Conservation (phyloP, 2,888 invertebrate species). For the Mythimna ferrago region DNA sequence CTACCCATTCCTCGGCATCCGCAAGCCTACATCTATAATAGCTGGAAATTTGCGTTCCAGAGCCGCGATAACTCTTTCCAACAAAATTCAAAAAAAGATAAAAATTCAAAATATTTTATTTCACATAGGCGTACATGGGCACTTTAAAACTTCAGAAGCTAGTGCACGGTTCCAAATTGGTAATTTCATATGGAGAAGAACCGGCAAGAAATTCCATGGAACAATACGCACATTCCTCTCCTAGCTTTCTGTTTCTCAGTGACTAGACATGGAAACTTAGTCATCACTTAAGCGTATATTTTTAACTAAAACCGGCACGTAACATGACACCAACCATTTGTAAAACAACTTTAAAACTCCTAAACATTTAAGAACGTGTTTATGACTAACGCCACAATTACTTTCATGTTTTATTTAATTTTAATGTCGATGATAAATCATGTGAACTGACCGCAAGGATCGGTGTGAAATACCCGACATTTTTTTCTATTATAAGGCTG, state of each 20-base stretch:
- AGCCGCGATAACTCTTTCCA: too few relatives aligned
- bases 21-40: too few relatives aligned
- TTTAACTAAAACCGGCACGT: constrained; percentile 35
- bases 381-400: constrained; percentile 55
- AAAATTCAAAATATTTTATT: too few relatives aligned
- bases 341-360: constrained; percentile 37
- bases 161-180: too few relatives aligned
- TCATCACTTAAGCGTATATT: constrained; percentile 23
- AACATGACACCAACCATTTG: constrained; percentile 40
- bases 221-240: constrained; percentile 16
- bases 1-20: too few relatives aligned
- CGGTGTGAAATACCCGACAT: constrained; percentile 45
- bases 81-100: too few relatives aligned
- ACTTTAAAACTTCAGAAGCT: too few relatives aligned
- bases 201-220: too few relatives aligned
- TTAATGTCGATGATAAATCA: constrained; percentile 51
- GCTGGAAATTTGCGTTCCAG: too few relatives aligned
- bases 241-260: neutral
- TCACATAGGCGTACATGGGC: too few relatives aligned
- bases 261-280: constrained; percentile 23
- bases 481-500: constrained; percentile 22
- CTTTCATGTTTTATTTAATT: constrained; percentile 42
- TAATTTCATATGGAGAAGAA: too few relatives aligned
- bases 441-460: constrained; percentile 39
- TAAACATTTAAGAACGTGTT: constrained; percentile 47